Percentiles rank a stretch among this genome's conserved stretches.
phyloP scores from a whole-genome alignment of 2,888 invertebrate genomes.

The Sturmia bella region DNA sequence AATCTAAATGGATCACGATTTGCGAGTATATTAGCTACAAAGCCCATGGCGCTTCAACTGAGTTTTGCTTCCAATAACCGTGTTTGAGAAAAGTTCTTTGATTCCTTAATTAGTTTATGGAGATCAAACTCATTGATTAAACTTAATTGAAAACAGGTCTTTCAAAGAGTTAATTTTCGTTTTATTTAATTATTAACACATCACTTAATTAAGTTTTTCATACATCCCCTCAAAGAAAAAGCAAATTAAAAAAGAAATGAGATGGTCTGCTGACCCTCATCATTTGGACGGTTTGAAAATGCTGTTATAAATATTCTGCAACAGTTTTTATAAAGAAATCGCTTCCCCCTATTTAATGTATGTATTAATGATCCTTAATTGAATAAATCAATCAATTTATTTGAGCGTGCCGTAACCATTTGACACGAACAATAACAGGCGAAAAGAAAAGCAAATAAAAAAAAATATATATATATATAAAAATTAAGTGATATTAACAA shows the following conservation, averaged over 20 bases:
- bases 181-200: not conserved
- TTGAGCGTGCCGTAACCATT: slow-evolving; percentile 62
- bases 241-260: not conserved
- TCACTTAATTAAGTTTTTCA: slow-evolving; percentile 1
- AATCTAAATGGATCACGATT: too few relatives aligned
- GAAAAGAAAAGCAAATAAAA: slow-evolving; percentile 7
- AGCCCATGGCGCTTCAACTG: too few relatives aligned
- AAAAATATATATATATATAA: too few relatives aligned
- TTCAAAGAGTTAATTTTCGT: slow-evolving; percentile 12
- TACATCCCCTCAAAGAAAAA: not conserved
- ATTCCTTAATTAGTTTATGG: too few relatives aligned
- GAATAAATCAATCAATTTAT: slow-evolving; percentile 69
- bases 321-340: not conserved
- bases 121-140: not conserved
- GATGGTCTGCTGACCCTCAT: too few relatives aligned
- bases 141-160: not conserved
- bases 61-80: too few relatives aligned
- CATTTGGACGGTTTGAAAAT: not conserved
- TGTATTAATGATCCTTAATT: slow-evolving; percentile 63
- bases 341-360: slow-evolving; percentile 7
- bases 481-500: slow-evolving; percentile 61
- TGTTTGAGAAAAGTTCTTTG: too few relatives aligned
- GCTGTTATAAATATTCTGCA: not conserved
- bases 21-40: too few relatives aligned
- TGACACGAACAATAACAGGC: slow-evolving; percentile 29